Evolutionary conservation across 2,888 invertebrate genomes (phyloP), one percentile per base, ranked within the genome.

Genomic region (Drosophila kanekoi): DNA sequence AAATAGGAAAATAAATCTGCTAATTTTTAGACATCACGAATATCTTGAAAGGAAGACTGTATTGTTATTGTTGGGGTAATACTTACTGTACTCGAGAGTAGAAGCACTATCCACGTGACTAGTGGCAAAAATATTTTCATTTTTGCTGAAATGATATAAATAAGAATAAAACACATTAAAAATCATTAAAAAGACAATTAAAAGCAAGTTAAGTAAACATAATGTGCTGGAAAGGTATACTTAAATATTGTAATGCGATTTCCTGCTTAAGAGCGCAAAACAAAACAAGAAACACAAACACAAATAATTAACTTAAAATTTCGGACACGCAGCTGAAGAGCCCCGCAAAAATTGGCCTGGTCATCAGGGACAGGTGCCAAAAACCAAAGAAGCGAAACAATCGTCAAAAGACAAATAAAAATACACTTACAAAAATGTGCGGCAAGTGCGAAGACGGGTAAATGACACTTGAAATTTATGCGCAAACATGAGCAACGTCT

Each of bases 41-140:
- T 28, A 28, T 28, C 28, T 28, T 2, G 8, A 28, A 28, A 28
- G 8, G 28, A 28, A 2, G 8, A 28, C 28, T 28, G 8, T 28
- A 33, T 20, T 35, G n/a, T 10, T 16, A 18, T 13, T 6, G 3
- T 13, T 4, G 6, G 11, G 8, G 2, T 11, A 32, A 67, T 86
- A 96, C 96, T 96, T 93, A 97, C 96, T 94, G 96, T 95, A 94
- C 95, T 95, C 93, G 95, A 95, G 93, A 95, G 95, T 94, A 96
- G 94, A 94, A 96, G 94, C 93, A 96, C 95, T 95, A 96, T 95
- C 97, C 97, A 97, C 94, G 95, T 96, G 95, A 97, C 96, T 94
- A 96, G 95, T 94, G 96, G 96, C 95, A 96, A 95, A 95, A 96
- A 95, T 94, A 96, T 95, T 95, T 96, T 96, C 97, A 97, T 97